Conservation (phyloP, 2,888 invertebrate species). For the Operophtera brumata region DNA sequence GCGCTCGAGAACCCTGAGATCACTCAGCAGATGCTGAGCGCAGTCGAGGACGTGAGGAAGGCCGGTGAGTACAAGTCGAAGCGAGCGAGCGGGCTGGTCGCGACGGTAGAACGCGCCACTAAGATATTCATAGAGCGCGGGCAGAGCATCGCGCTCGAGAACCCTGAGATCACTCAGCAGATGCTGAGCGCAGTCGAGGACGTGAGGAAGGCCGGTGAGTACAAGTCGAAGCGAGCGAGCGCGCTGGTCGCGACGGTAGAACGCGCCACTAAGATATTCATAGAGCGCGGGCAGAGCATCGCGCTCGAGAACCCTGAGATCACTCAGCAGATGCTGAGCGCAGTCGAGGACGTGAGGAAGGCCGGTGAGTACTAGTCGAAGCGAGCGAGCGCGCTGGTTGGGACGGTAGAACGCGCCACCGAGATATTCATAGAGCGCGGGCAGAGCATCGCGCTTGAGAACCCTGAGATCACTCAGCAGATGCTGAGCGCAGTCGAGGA, state of each 20-base stretch:
- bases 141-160: constrained; percentile 97
- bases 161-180: constrained; percentile 97
- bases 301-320: constrained; percentile 98
- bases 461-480: too few relatives aligned
- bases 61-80: too few relatives aligned
- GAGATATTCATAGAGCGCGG: too few relatives aligned
- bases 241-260: constrained; percentile 98
- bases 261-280: constrained; percentile 97
- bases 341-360: too few relatives aligned
- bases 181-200: too few relatives aligned
- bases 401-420: too few relatives aligned
- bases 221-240: constrained; percentile 96
- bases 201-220: too few relatives aligned
- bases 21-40: constrained; percentile 94
- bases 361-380: too few relatives aligned
- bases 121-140: constrained; percentile 98
- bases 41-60: too few relatives aligned
- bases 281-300: constrained; percentile 96
- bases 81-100: constrained; percentile 96
- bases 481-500: too few relatives aligned
- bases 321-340: constrained; percentile 94
- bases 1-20: constrained; percentile 98
- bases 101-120: constrained; percentile 97
- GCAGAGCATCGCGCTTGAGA: too few relatives aligned
- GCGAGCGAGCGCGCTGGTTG: too few relatives aligned